Conservation (phyloP, 2,797 vertebrate species). For the Neostethus bicornis region DNA sequence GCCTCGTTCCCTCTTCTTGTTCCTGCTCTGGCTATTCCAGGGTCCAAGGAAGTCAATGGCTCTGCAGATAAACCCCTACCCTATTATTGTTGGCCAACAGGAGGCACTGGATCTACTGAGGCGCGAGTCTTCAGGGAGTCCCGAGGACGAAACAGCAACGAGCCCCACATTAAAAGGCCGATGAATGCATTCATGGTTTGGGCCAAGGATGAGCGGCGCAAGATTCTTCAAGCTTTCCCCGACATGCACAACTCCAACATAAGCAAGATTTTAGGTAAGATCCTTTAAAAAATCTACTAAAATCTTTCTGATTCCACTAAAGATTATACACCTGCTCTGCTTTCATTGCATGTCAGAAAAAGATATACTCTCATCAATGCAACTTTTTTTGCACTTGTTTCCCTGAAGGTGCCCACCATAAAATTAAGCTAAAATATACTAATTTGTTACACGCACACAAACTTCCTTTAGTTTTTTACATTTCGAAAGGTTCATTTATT, state of each 20-base stretch:
- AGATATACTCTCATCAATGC: too few species aligned
- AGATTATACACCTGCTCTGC: neutral
- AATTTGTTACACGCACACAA: neutral
- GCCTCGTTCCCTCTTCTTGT: slow-evolving; percentile 83
- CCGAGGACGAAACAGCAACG: slow-evolving; percentile 93
- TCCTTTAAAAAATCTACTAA: slow-evolving; percentile 8
- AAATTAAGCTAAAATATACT: neutral
- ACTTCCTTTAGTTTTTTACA: slow-evolving; percentile 7
- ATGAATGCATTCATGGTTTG: slow-evolving; percentile 99
- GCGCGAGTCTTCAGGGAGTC: slow-evolving; percentile 97
- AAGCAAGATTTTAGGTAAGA: slow-evolving; percentile 98
- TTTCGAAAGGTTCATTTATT: slow-evolving; percentile 11
- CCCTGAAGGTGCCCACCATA: slow-evolving; percentile 2
- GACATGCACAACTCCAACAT: slow-evolving; percentile 99
- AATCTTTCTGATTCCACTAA: neutral
- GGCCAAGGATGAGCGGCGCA: slow-evolving; percentile 98
- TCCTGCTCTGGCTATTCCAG: slow-evolving; percentile 86
- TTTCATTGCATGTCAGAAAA: neutral
- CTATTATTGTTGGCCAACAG: slow-evolving; percentile 98
- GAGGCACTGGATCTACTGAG: slow-evolving; percentile 95
- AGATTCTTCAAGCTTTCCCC: slow-evolving; percentile 99
- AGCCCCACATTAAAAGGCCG: slow-evolving; percentile 98
- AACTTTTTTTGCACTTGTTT: too few species aligned
- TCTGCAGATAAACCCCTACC: slow-evolving; percentile 93
- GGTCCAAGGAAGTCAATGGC: slow-evolving; percentile 90